Percentiles rank a stretch among this genome's conserved stretches.
These are phyloP conservation scores for Phrynocephalus guinanensis DNA, from an alignment of 2,797 vertebrate species.

Conservation along the genomic window DNA sequence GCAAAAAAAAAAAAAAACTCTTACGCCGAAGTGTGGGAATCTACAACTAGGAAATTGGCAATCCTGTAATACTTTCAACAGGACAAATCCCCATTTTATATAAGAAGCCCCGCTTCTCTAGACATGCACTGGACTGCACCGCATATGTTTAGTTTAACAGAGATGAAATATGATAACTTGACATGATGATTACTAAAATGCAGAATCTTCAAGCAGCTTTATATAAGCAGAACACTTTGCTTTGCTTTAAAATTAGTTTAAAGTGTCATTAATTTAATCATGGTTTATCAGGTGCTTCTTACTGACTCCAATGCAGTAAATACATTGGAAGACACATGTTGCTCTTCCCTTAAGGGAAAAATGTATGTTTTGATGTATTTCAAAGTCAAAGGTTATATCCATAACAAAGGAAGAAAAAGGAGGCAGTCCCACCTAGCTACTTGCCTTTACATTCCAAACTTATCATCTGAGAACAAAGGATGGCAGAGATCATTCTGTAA, in stretches of 20 bases:
- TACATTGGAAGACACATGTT: too few species aligned
- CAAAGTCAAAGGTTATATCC: not conserved
- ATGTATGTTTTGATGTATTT: too few species aligned
- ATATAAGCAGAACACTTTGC: too few species aligned
- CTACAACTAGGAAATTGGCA: too few species aligned
- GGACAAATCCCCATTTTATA: not conserved
- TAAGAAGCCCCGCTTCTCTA: not conserved
- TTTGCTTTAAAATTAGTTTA: not conserved
- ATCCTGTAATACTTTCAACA: not conserved
- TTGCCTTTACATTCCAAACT: not conserved
- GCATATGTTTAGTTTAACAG: slow-evolving; percentile 1
- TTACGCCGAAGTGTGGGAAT: not conserved
- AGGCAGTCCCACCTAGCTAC: not conserved
- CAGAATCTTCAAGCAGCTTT: not conserved
- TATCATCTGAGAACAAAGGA: not conserved
- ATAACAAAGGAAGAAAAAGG: not conserved
- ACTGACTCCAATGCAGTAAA: not conserved
- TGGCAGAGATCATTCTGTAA: not conserved
- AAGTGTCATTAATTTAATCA: slow-evolving; percentile 9
- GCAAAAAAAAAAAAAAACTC: not conserved
- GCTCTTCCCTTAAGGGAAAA: not conserved
- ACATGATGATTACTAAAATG: not conserved
- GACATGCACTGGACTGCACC: not conserved
- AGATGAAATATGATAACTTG: not conserved
- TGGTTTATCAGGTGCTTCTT: not conserved